Conservation (phyloP, 2,888 invertebrate genomes). For the Danaus chrysippus region DNA sequence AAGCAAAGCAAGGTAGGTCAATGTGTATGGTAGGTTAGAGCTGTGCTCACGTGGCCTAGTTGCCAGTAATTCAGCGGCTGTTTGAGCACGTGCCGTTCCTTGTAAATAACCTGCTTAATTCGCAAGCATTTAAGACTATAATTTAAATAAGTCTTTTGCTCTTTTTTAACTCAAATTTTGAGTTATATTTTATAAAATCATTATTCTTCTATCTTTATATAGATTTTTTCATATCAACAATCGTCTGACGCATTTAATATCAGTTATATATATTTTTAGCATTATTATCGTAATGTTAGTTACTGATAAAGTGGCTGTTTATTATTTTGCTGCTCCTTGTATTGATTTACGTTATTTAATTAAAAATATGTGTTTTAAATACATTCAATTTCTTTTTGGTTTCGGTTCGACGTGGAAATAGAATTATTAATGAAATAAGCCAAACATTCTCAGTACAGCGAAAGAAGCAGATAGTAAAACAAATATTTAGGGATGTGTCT, state of each 20-base stretch:
- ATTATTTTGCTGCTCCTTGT: too few species aligned
- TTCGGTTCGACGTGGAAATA: not conserved
- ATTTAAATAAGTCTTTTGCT: too few species aligned
- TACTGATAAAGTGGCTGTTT: too few species aligned
- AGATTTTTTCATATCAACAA: too few species aligned
- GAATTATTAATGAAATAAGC: constrained; percentile 28
- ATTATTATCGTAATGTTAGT: too few species aligned
- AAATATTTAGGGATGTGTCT: constrained; percentile 26
- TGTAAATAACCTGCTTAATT: constrained; percentile 9
- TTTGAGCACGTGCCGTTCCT: constrained; percentile 49
- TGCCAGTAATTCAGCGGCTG: constrained; percentile 53
- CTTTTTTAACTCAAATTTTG: too few species aligned
- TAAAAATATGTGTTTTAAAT: constrained; percentile 4
- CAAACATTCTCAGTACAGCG: constrained; percentile 34
- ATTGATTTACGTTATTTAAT: too few species aligned
- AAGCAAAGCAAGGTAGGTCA: constrained; percentile 47
- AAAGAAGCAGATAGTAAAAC: constrained; percentile 28
- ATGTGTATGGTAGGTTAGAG: constrained; percentile 51
- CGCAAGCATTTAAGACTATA: not conserved
- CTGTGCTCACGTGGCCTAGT: constrained; percentile 57
- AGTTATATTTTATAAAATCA: too few species aligned
- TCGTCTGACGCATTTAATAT: too few species aligned
- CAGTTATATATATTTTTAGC: too few species aligned
- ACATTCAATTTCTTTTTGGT: constrained; percentile 7
- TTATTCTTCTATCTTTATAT: too few species aligned